A percentile compares a stretch with the other conserved stretches of the same genome.
Conservation (phyloP, 2,888 invertebrate genomes). For the Linnaemya vulpina region DNA sequence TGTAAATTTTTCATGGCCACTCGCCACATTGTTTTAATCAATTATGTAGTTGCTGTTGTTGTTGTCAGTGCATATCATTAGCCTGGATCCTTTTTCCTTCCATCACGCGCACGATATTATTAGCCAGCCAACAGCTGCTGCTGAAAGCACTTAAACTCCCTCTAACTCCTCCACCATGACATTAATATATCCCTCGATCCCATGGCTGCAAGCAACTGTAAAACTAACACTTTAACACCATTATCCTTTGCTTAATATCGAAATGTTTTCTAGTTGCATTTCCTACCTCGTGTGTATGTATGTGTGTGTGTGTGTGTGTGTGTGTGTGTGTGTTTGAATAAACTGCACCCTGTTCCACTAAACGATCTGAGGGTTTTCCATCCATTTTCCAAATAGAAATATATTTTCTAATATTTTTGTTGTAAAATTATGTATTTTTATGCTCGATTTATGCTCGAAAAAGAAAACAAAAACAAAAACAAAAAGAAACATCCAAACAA, state of each 20-base stretch:
- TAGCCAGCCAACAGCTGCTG: slow-evolving; percentile 53
- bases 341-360: slow-evolving; percentile 6
- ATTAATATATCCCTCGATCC: background rate
- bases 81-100: slow-evolving; percentile 14
- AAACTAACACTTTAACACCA: slow-evolving; percentile 69
- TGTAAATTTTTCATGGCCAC: slow-evolving; percentile 68
- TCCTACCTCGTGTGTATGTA: background rate
- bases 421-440: slow-evolving; percentile 62
- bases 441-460: slow-evolving; percentile 51
- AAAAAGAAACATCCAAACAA: background rate
- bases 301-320: background rate
- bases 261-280: slow-evolving; percentile 18
- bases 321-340: background rate
- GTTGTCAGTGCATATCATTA: slow-evolving; percentile 39
- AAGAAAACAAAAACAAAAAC: too few relatives aligned
- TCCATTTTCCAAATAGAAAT: slow-evolving; percentile 38
- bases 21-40: slow-evolving; percentile 62
- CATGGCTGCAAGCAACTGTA: slow-evolving; percentile 56
- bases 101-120: slow-evolving; percentile 17
- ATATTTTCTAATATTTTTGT: slow-evolving; percentile 52
- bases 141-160: slow-evolving; percentile 28
- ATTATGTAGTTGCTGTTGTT: slow-evolving; percentile 1
- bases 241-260: slow-evolving; percentile 30
- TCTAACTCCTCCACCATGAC: slow-evolving; percentile 50
- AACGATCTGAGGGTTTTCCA: slow-evolving; percentile 32